These are phyloP conservation scores for Teleiodes luculella DNA, from an alignment of 2,888 invertebrate genomes.

Conservation along the genomic window DNA sequence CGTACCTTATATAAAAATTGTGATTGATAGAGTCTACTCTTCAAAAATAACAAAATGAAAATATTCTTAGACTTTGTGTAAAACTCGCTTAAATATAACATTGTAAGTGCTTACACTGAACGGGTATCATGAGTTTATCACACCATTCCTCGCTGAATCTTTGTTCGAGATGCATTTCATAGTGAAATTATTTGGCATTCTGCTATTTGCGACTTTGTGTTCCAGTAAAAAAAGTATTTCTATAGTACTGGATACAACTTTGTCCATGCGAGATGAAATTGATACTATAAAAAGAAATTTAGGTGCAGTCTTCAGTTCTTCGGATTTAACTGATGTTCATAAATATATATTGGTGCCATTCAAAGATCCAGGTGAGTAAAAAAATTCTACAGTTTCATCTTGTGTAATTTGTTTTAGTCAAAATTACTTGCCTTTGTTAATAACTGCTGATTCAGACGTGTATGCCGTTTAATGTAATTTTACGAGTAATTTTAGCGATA, in stretches of 20 bases:
- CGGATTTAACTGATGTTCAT: conserved; percentile 21
- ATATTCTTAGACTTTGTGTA: too few species aligned
- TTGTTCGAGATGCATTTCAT: background rate
- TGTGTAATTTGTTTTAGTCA: too few species aligned
- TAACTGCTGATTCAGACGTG: too few species aligned
- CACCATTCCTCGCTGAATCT: background rate
- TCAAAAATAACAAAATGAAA: too few species aligned
- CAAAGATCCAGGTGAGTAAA: conserved; percentile 39
- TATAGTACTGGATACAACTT: conserved; percentile 48
- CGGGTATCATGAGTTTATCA: background rate
- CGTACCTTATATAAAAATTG: too few species aligned
- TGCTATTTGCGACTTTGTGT: background rate
- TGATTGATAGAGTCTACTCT: too few species aligned
- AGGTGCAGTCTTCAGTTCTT: conserved; percentile 20
- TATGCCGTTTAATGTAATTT: too few species aligned
- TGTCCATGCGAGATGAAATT: conserved; percentile 30
- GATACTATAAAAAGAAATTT: conserved; percentile 31
- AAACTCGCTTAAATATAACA: background rate
- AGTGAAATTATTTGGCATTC: background rate
- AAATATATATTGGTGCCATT: conserved; percentile 39
- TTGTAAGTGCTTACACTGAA: background rate
- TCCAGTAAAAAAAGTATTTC: conserved; percentile 41
- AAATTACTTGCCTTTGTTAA: too few species aligned
- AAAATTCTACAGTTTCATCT: background rate
- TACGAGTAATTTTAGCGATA: too few species aligned